phyloP scores from a whole-genome alignment of 2,113 vertebrate genomes.

The Andinoacara biseriatus region DNA sequence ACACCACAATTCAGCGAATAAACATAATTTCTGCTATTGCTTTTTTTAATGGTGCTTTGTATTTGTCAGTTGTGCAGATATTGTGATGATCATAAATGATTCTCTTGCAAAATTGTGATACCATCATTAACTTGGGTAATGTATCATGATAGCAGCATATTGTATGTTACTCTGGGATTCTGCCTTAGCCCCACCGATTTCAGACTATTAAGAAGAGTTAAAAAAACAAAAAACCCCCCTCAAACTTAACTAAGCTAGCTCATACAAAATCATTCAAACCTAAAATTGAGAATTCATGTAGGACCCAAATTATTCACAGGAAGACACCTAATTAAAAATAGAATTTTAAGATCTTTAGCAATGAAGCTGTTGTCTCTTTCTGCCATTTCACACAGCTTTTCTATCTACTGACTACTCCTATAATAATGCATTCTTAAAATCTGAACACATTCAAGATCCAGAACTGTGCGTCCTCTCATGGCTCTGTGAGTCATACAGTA shows the following conservation, averaged over 20 bases:
- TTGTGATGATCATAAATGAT: background rate
- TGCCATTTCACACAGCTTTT: background rate
- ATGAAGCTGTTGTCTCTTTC: background rate
- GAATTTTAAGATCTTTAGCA: background rate
- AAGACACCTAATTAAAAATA: background rate
- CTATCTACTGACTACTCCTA: background rate
- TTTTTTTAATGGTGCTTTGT: background rate
- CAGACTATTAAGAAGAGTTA: background rate
- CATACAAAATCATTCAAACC: background rate
- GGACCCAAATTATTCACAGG: background rate
- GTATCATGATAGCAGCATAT: too few species aligned
- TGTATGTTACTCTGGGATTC: too few species aligned
- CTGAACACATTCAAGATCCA: background rate
- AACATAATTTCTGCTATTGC: background rate
- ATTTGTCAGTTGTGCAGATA: background rate
- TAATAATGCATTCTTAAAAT: conserved; percentile 4
- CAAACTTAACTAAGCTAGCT: accelerated
- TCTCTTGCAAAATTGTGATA: background rate
- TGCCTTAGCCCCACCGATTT: background rate
- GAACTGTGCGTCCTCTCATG: conserved; percentile 21
- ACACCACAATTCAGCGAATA: background rate
- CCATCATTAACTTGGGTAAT: too few species aligned
- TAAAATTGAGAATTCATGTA: background rate
- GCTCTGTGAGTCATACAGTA: conserved; percentile 54
- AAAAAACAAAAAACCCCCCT: accelerated